phyloP scores from a whole-genome alignment of 2,888 invertebrate genomes.

The Noctua janthina region DNA sequence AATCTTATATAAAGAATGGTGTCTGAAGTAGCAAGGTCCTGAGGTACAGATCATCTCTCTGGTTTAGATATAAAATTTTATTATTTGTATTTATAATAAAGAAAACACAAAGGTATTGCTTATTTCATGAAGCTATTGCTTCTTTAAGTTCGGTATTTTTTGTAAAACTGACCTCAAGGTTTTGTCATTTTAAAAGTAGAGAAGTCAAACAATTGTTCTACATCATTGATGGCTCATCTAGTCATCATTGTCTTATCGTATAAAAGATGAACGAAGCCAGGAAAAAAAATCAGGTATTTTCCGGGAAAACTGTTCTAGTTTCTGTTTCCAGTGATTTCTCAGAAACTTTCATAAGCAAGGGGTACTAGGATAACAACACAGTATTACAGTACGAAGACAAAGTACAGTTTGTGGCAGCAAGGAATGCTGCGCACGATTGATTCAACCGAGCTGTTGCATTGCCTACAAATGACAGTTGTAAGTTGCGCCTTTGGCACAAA shows the following conservation, averaged over 20 bases:
- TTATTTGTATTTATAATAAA: neutral
- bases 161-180: neutral
- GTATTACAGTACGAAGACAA: slow-evolving; percentile 15
- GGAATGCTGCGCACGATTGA: slow-evolving; percentile 46
- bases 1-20: neutral
- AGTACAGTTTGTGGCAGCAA: slow-evolving; percentile 8
- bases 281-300: neutral
- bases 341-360: neutral
- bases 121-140: neutral
- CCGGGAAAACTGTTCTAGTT: neutral
- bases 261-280: neutral
- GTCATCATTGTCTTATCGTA: too few relatives aligned
- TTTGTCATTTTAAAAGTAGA: neutral
- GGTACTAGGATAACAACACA: neutral
- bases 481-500: slow-evolving; percentile 52
- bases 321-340: neutral
- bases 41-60: neutral
- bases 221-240: neutral
- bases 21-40: neutral
- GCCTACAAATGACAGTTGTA: slow-evolving; percentile 51
- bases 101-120: neutral
- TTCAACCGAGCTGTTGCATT: slow-evolving; percentile 33
- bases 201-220: neutral
- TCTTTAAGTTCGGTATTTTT: neutral
- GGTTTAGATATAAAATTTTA: neutral